Base-by-base conservation (phyloP, 2,888 invertebrate genomes). In the Monoplex corrugatus region DNA sequence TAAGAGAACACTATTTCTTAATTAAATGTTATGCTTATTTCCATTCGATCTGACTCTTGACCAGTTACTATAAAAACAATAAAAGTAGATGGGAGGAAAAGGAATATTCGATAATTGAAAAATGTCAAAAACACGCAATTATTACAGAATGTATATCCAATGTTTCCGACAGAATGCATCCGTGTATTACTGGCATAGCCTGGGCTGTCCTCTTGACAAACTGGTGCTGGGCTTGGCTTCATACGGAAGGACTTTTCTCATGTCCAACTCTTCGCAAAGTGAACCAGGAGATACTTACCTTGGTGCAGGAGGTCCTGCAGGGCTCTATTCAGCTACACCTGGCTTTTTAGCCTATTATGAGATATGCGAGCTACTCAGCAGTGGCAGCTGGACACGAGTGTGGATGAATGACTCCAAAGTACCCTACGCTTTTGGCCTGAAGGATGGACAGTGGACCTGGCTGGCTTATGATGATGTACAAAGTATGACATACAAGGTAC, bases 401-500 rank as follows among this genome's bases (percentile, higher is more conserved):
- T 92, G 92, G 93, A 89, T 91, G 80, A 72, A 90, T 6, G 90
- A 91, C 50, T 90, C 91, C 40, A 98, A 98, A 75, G 91, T 92
- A 0, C 92, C 92, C 1, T 90, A 91, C 44, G 91, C 92, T 38
- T 92, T 91, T 86, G 92, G 91, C 28, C 50, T 16, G 89, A 90
- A 32, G 90, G 89, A 89, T 28, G 90, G 89, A 44, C 89, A 89
- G 57, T 91, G 92, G 92, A 85, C 85, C 32, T 89, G 89, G 89
- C 44, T 92, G 43, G 91, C 91, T 50, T 92, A 91, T 68, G 92
- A 92, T 84, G 92, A 92, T 44, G 86, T 86, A 19, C 63, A 89
- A 23, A 92, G 92, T 35, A 87, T 92, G 43, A 40, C 23, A 43
- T 23, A 40, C 78, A 78, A 78, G 78, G 78, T n/a, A n/a, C 57